Base-by-base conservation (phyloP, 23 tunicate species). In the Ascidia mentula region DNA sequence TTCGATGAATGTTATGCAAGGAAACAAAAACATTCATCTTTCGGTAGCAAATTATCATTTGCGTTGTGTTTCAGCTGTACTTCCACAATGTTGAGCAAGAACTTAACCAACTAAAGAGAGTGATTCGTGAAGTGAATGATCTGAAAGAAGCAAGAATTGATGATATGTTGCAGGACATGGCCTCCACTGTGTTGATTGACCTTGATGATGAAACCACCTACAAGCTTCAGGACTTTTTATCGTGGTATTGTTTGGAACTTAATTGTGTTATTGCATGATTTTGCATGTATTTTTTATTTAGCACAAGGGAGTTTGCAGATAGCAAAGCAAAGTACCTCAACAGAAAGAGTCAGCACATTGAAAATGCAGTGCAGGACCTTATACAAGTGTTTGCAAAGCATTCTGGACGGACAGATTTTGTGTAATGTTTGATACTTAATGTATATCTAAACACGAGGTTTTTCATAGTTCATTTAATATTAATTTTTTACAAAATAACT, bases 71-170 rank as follows among this genome's bases (percentile, higher is more conserved):
- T 6, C 82, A 93, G 89, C 69, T 84, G 34, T 93, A 70, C 76
- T 93, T 93, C 39, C 87, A 84, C 77, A 84, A 84, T 76, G 98
- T 93, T 30, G 88, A 88, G 65, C 72, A 80, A 40, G 87, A 69
- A 36, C 77, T 93, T 18, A 45, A 82, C 53, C 87, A 84, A 31
- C 80, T 93, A 72, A 88, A 87, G 45, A 81, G 90, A 75, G 85
- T 85, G n/a, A 88, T 93, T 35, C 92, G 90, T 6, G 90, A 93
- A 31, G 87, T 93, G 37, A 88, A 81, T 59, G 98, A 93, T 60
- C 71, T 93, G 84, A 93, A 88, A 46, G 98, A 93, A 80, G 89
- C 90, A 34, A 65, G 98, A 18, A 93, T 93, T 46, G 98, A 88
- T 59, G 85, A 84, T 9, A 74, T 93, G 74, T 46, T 93, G 73